These are phyloP conservation scores for Podocnemis expansa DNA, from an alignment of 2,113 vertebrate genomes.

Conservation along the genomic window DNA sequence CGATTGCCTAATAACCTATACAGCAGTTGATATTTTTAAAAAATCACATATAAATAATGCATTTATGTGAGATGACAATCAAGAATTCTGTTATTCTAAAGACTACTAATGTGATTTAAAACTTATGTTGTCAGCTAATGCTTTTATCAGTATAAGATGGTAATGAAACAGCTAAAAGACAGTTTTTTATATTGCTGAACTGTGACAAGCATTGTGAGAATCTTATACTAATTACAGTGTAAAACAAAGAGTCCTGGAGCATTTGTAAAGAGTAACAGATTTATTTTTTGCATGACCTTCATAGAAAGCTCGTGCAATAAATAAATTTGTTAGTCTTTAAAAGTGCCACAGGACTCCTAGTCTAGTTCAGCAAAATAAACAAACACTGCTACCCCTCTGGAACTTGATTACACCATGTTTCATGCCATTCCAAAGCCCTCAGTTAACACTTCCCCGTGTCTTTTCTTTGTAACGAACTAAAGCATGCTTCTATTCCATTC, in stretches of 20 bases:
- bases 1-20: constrained; percentile 35
- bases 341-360: too few species aligned
- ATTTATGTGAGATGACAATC: constrained; percentile 3
- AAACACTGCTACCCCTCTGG: too few species aligned
- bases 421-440: neutral
- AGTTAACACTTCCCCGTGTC: neutral
- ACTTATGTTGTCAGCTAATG: neutral
- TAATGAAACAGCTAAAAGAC: neutral
- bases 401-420: neutral
- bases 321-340: too few species aligned
- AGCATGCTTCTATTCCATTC: neutral
- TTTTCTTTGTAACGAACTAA: neutral
- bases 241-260: neutral
- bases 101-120: neutral
- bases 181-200: neutral
- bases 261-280: too few species aligned
- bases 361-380: too few species aligned
- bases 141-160: neutral
- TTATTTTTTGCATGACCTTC: too few species aligned
- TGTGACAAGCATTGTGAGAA: neutral
- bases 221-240: neutral
- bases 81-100: neutral
- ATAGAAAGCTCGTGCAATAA: too few species aligned
- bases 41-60: neutral
- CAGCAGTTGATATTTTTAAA: neutral